Percentiles rank a stretch among this genome's conserved stretches.
These are phyloP conservation scores for Mycteria americana DNA, from an alignment of 2,797 vertebrate species.

Conservation along the genomic window DNA sequence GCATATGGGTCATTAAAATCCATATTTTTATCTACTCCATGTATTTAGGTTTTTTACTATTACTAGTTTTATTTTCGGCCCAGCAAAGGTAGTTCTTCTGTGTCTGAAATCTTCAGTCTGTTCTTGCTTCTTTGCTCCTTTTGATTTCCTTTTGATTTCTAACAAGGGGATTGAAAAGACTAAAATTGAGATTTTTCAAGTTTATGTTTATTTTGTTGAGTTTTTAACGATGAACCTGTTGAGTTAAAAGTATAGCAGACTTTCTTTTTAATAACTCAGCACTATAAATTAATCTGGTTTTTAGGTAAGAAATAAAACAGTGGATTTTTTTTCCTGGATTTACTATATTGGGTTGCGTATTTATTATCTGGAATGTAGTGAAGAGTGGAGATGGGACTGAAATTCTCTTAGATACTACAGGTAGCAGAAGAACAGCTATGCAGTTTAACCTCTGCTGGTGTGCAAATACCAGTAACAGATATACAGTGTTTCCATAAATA, in stretches of 20 bases:
- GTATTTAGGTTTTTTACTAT: background rate
- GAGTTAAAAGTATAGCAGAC: background rate
- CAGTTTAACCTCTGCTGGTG: background rate
- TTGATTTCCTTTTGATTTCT: background rate
- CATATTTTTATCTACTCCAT: constrained; percentile 7
- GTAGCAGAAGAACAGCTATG: background rate
- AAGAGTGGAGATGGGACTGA: background rate
- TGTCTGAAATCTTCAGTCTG: background rate
- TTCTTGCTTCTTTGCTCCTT: background rate
- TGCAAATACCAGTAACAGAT: background rate
- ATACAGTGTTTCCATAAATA: background rate
- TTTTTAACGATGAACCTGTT: background rate
- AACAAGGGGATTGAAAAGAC: background rate
- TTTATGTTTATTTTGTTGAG: background rate
- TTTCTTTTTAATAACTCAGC: background rate
- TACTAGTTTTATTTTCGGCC: background rate
- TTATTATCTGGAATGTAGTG: background rate
- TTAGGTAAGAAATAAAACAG: background rate
- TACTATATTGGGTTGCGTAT: rapidly evolving
- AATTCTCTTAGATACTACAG: background rate
- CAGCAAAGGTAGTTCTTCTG: background rate
- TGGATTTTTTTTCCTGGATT: background rate
- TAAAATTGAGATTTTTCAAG: background rate
- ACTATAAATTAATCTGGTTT: background rate
- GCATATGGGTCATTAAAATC: constrained; percentile 17